phyloP scores from a whole-genome alignment of 2,888 invertebrate species.

The Ommatoiulus sabulosus region DNA sequence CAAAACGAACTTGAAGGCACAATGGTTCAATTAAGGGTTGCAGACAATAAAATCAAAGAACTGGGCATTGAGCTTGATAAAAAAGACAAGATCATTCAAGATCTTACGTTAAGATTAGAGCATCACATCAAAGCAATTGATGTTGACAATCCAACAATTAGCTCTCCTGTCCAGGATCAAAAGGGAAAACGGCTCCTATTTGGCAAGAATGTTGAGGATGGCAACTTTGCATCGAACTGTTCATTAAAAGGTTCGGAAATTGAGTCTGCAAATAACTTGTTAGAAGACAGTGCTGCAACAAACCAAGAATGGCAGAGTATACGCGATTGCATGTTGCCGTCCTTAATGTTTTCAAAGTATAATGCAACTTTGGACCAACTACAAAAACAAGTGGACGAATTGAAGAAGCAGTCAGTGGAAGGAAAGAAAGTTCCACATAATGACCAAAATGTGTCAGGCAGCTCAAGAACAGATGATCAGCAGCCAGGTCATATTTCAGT shows the following conservation, averaged over 20 bases:
- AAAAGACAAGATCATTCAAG: neutral
- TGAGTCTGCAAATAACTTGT: neutral
- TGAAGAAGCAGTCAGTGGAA: neutral
- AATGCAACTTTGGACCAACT: neutral
- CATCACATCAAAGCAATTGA: neutral
- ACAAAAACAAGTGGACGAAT: conserved; percentile 1
- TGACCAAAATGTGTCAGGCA: neutral
- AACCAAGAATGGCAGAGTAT: neutral
- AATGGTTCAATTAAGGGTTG: neutral
- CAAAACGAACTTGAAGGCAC: neutral
- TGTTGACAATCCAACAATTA: neutral
- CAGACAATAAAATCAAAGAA: neutral
- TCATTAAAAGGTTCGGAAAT: neutral
- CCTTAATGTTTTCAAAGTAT: neutral
- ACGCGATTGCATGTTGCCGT: neutral
- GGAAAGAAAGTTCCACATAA: neutral
- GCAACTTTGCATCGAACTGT: neutral
- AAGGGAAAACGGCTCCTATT: neutral
- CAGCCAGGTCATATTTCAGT: neutral
- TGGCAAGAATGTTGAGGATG: neutral
- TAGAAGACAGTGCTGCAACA: neutral
- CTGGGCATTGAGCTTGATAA: neutral
- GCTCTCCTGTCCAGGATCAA: neutral
- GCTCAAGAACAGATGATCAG: neutral
- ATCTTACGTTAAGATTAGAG: neutral